phyloP scores from a whole-genome alignment of 2,113 vertebrate species.

The Oryzias woworae region DNA sequence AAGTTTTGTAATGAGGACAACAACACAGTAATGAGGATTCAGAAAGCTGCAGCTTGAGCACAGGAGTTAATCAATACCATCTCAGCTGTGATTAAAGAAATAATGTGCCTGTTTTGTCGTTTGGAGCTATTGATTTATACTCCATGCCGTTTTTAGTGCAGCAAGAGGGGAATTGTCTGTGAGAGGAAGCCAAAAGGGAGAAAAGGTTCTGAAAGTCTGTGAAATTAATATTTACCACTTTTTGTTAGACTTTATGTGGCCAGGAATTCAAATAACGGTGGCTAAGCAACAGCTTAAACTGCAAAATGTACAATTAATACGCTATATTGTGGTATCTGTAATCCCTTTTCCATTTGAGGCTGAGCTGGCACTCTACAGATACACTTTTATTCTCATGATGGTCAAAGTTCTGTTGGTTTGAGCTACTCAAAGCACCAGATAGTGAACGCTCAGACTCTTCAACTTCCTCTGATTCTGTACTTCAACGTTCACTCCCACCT shows the following conservation, averaged over 20 bases:
- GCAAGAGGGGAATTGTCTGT: slow-evolving; percentile 30
- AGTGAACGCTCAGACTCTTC: slow-evolving; percentile 23
- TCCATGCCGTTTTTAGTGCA: slow-evolving; percentile 36
- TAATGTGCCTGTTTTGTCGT: slow-evolving; percentile 34
- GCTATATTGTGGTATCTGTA: too few relatives aligned
- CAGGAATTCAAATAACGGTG: background rate
- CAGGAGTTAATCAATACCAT: slow-evolving; percentile 46
- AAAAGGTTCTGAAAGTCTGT: background rate
- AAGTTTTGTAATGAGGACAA: slow-evolving; percentile 51
- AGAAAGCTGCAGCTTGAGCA: slow-evolving; percentile 27
- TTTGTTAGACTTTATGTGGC: slow-evolving; percentile 17
- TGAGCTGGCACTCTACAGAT: slow-evolving; percentile 13
- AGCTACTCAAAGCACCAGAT: slow-evolving; percentile 21
- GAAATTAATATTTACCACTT: background rate
- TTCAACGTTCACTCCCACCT: slow-evolving; percentile 51
- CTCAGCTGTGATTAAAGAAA: slow-evolving; percentile 51
- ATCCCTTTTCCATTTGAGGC: slow-evolving; percentile 1
- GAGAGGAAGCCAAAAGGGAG: background rate
- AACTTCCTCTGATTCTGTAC: slow-evolving; percentile 35
- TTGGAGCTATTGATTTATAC: slow-evolving; percentile 49
- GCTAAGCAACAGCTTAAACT: background rate
- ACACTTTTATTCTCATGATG: slow-evolving; percentile 25
- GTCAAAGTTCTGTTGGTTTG: slow-evolving; percentile 22
- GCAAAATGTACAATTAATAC: background rate
- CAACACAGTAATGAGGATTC: slow-evolving; percentile 44